Evolutionary conservation across 1,140 invertebrate species (phyloP).

Genomic region (Tetraneura akinire): DNA sequence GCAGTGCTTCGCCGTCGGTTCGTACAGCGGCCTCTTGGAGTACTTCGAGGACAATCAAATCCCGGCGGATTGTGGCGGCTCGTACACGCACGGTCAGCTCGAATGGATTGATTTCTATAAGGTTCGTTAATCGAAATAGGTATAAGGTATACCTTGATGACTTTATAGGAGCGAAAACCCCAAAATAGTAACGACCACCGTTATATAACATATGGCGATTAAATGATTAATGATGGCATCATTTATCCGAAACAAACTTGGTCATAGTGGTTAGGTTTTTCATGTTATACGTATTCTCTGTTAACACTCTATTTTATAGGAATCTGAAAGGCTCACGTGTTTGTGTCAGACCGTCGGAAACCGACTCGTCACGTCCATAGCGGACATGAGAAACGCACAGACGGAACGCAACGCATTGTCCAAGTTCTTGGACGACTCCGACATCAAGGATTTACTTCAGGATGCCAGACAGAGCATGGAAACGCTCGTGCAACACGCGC

Average conservation of each 20-base stretch:
- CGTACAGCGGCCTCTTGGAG: constrained; percentile 55
- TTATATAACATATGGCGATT: neutral
- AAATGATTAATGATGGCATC: neutral
- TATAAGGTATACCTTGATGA: neutral
- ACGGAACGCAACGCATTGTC: constrained; percentile 32
- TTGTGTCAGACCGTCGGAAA: constrained; percentile 31
- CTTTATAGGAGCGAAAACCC: neutral
- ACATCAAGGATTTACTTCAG: constrained; percentile 28
- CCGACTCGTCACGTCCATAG: constrained; percentile 10
- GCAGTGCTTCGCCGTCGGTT: constrained; percentile 52
- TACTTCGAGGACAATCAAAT: constrained; percentile 60
- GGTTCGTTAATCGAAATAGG: constrained; percentile 55
- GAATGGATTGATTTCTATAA: constrained; percentile 69
- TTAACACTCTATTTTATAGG: constrained; percentile 1
- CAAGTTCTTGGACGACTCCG: constrained; percentile 28
- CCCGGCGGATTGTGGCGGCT: constrained; percentile 61
- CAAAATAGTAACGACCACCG: too few relatives aligned
- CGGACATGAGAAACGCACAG: neutral
- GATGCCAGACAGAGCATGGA: constrained; percentile 46
- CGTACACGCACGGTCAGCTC: constrained; percentile 62
- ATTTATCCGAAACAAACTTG: too few relatives aligned
- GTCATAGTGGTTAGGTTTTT: neutral
- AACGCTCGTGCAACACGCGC: constrained; percentile 60
- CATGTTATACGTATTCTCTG: too few relatives aligned
- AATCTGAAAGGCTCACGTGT: constrained; percentile 10